Conservation (phyloP, 2,797 vertebrate genomes). For the Emys orbicularis region DNA sequence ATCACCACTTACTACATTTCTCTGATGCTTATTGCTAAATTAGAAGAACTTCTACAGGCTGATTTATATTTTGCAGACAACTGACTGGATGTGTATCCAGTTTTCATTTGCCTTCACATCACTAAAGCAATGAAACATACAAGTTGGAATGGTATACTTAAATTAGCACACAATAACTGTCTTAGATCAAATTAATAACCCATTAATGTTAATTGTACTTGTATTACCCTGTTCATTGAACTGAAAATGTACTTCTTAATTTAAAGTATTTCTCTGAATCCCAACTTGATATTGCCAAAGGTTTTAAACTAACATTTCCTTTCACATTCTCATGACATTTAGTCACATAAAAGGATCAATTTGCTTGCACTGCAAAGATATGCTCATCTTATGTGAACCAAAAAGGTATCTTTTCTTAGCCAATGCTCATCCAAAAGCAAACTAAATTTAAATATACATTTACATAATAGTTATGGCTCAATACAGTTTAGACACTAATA, state of each 20-base stretch:
- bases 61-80: not conserved
- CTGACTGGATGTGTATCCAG: not conserved
- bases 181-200: conserved; percentile 12
- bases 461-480: not conserved
- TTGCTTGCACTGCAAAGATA: not conserved
- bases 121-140: not conserved
- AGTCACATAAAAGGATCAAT: conserved; percentile 41
- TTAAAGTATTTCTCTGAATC: conserved; percentile 34
- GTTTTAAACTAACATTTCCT: conserved; percentile 38
- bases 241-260: not conserved
- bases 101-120: not conserved
- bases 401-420: conserved; percentile 14
- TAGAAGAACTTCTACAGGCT: not conserved
- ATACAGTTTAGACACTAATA: not conserved
- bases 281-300: conserved; percentile 21
- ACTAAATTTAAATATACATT: conserved; percentile 18
- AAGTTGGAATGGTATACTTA: not conserved
- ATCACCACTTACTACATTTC: not conserved
- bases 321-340: conserved; percentile 10
- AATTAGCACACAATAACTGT: not conserved
- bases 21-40: not conserved
- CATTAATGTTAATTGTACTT: conserved; percentile 7
- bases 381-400: conserved; percentile 25
- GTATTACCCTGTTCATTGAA: not conserved
- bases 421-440: conserved; percentile 13